Base-by-base conservation (phyloP, 1,140 invertebrate genomes). In the Camponotus vicinus region DNA sequence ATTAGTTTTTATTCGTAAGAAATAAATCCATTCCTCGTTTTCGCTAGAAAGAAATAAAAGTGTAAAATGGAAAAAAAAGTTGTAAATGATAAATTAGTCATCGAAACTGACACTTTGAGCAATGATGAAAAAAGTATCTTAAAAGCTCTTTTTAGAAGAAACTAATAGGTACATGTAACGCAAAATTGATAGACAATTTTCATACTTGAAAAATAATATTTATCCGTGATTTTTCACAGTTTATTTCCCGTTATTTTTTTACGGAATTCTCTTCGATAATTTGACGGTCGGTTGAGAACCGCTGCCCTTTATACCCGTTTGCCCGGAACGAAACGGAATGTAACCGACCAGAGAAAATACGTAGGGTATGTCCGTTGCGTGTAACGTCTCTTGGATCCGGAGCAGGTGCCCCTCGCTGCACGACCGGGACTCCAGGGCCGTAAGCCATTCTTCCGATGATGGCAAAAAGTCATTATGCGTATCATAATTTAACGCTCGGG, bases 341-440 rank as follows among this genome's bases (percentile, higher is more conserved):
- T 89, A 92, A 92, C 75, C 77, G 85, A 82, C 73, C 82, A 82
- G 86, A 85, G 86, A 90, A 91, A 91, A 89, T 89, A 83, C 85
- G 71, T 61, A 76, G 84, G 76, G 85, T 85, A 88, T 69, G 88
- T 85, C 86, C 67, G 86, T 89, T 85, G 75, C 80, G 63, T 71
- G 83, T 85, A 92, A 89, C 85, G 90, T 91, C 84, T 88, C 77
- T 52, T 55, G 83, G 52, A 70, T 67, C 34, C 57, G 67, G 79
- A 91, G 88, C 90, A 91, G 88, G 88, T 91, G 90, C 86, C 78
- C 89, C 61, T 84, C 67, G 85, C 80, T 69, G 49, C 32, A 71
- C 57, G 63, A 49, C 64, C n/a, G 78, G 59, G 73, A 64, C 64
- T 86, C 78, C 78, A 70, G 73, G 21, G 37, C 67, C 85, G 45